phyloP scores from a whole-genome alignment of 1,140 invertebrate species.

The Gerris buenoi region DNA sequence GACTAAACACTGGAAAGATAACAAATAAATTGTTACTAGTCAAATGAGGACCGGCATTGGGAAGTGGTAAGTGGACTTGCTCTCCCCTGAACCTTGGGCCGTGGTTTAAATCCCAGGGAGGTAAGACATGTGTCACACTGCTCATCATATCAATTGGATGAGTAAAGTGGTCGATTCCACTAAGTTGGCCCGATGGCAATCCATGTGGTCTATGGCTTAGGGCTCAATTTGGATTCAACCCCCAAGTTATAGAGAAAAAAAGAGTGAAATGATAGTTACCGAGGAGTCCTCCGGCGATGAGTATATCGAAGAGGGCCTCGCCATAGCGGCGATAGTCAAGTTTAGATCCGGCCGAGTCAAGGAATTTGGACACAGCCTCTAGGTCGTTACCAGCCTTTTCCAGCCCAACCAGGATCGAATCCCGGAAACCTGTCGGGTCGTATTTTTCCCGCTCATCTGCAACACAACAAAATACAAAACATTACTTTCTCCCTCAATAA shows the following conservation, averaged over 20 bases:
- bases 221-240: too few species aligned
- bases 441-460: constrained; percentile 99
- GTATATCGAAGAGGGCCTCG: constrained; percentile 91
- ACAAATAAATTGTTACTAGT: too few species aligned
- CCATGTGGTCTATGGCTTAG: too few species aligned
- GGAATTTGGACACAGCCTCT: constrained; percentile 82
- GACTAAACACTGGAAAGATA: too few species aligned
- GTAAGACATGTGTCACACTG: too few species aligned
- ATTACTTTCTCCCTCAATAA: too few species aligned
- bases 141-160: too few species aligned
- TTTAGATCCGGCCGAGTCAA: constrained; percentile 86
- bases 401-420: constrained; percentile 83
- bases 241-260: neutral
- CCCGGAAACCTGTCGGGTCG: constrained; percentile 92
- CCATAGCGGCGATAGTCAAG: constrained; percentile 94
- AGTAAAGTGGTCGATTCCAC: too few species aligned
- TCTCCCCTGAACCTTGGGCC: neutral
- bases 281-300: constrained; percentile 87
- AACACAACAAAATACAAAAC: constrained; percentile 14
- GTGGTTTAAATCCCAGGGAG: too few species aligned
- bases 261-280: constrained; percentile 29
- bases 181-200: too few species aligned
- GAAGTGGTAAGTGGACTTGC: too few species aligned
- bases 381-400: constrained; percentile 81
- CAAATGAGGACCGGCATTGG: too few species aligned